phyloP scores from a whole-genome alignment of 1,140 invertebrate genomes.

The Solenopsis fugax region DNA sequence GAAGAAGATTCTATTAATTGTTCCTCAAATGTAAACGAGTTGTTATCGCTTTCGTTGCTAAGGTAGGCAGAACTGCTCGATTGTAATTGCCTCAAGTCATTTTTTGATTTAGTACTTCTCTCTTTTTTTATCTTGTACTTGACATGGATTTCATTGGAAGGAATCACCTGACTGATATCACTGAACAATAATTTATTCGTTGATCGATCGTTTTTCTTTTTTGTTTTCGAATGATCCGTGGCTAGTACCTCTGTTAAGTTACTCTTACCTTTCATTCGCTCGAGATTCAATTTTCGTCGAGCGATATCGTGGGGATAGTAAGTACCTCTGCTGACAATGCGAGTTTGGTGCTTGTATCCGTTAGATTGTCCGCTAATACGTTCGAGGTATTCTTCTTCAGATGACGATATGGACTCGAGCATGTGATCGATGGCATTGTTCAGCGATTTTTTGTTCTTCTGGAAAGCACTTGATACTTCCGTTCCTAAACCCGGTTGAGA shows the following conservation, averaged over 20 bases:
- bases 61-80: background rate
- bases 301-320: too few species aligned
- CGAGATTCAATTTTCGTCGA: background rate
- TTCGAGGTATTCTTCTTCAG: background rate
- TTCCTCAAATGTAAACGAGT: background rate
- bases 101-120: background rate
- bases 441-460: slow-evolving; percentile 17
- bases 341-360: background rate
- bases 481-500: background rate
- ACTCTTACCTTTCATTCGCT: background rate
- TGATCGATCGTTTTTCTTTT: background rate
- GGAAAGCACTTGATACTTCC: background rate
- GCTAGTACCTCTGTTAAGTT: background rate
- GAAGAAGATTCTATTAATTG: background rate
- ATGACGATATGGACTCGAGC: background rate
- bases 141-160: background rate
- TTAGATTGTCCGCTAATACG: background rate
- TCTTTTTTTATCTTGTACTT: background rate
- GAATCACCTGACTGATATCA: background rate
- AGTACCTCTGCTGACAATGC: background rate
- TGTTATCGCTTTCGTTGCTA: background rate
- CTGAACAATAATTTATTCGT: background rate
- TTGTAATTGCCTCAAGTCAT: background rate
- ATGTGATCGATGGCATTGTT: background rate
- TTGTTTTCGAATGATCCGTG: background rate